Evolutionary conservation across 2,113 vertebrate genomes (phyloP).

Genomic region (Podilymbus podiceps): DNA sequence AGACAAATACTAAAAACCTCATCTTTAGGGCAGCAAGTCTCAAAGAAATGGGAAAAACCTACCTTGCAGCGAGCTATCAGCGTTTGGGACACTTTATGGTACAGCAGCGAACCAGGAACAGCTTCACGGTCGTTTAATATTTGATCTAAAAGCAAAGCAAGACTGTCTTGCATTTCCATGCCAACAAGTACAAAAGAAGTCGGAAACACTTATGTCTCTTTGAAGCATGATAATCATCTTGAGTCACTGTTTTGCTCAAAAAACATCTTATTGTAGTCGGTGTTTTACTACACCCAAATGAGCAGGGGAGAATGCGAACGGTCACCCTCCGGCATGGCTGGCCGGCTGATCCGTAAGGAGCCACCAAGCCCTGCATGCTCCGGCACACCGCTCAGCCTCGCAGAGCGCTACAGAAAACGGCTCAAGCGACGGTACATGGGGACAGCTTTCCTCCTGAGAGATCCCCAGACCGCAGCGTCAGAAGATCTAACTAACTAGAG

Average conservation of each 20-base stretch:
- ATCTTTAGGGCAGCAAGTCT: not conserved
- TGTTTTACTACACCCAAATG: not conserved
- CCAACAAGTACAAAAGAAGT: not conserved
- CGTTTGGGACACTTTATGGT: constrained; percentile 76
- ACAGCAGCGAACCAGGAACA: constrained; percentile 82
- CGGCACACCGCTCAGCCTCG: not conserved
- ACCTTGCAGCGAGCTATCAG: constrained; percentile 91
- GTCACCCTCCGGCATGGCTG: not conserved
- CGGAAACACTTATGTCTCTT: not conserved
- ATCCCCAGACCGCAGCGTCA: not conserved
- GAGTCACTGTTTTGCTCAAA: not conserved
- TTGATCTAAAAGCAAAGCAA: constrained; percentile 60
- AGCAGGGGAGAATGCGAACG: not conserved
- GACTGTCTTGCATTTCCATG: not conserved
- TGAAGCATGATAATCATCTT: not conserved
- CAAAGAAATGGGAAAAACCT: constrained; percentile 1
- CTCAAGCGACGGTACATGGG: not conserved
- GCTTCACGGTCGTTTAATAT: not conserved
- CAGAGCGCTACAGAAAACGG: not conserved
- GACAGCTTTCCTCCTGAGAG: not conserved
- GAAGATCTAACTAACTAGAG: not conserved
- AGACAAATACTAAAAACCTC: not conserved
- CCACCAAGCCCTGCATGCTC: not conserved
- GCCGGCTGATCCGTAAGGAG: not conserved
- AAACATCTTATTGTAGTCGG: not conserved